Evolutionary conservation across 64 coral and sea anemone species (phyloP), one percentile per base, ranked within the genome.

Genomic region (Astreopora myriophthalma): DNA sequence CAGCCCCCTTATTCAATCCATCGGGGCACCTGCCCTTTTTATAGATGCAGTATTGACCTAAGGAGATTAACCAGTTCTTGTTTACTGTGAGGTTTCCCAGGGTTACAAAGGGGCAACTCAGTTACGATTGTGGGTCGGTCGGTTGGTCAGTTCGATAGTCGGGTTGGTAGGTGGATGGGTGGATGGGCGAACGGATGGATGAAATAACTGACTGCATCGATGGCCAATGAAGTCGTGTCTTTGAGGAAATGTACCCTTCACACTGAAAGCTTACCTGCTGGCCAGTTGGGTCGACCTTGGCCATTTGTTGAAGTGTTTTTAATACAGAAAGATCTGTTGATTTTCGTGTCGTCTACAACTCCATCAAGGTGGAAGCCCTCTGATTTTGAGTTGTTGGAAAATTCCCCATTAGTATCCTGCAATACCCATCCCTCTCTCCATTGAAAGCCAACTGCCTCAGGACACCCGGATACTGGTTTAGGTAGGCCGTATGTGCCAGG

Each of bases 241-340:
- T n/a, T n/a, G n/a, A n/a, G n/a, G n/a, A n/a, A n/a, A n/a, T n/a
- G n/a, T n/a, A n/a, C n/a, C n/a, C n/a, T n/a, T n/a, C n/a, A n/a
- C 0, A 8, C 42, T 39, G 4, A 38, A 1, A 0, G 8, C 40
- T 37, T 29, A 61, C 87, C 87, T 76, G 3, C 7, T 24, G 87
- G 87, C 51, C 87, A 89, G 2, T 22, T 36, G 0, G 55, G 34
- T 42, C 61, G 42, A 23, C 44, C 25, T 1, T 16, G 6, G 34
- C 38, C 89, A 28, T 10, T 16, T 0, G 14, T 23, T 20, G 10
- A n/a, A 17, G 12, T 1, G 1, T 28, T 19, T 38, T 91, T 91
- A 16, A 64, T 60, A 72, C 89, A 91, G 66, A 91, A 92, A 17
- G 89, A 84, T 63, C 79, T 85, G 27, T 92, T 82, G 1, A 91